Conservation (phyloP, 2,888 invertebrate species). For the Masnerella sp. region DNA sequence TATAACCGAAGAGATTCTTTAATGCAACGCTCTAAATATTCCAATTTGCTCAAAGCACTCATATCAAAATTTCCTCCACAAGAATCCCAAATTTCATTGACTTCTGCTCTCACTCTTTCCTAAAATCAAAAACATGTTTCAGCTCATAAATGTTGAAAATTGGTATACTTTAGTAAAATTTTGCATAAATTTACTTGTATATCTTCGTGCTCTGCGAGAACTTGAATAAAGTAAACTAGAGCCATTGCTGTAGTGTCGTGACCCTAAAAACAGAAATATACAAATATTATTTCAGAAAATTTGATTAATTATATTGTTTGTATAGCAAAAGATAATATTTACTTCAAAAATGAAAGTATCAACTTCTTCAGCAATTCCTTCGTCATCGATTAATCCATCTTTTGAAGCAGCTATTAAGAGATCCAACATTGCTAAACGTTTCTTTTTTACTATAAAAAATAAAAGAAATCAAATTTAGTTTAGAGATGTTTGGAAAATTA, state of each 20-base stretch:
- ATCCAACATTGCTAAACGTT: constrained; percentile 61
- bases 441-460: not conserved
- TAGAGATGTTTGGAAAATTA: too few species aligned
- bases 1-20: constrained; percentile 33
- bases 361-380: constrained; percentile 45
- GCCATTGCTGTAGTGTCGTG: constrained; percentile 28
- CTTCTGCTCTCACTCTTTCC: constrained; percentile 29
- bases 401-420: constrained; percentile 55
- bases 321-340: not conserved
- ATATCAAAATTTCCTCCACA: constrained; percentile 25
- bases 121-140: not conserved
- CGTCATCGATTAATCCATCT: constrained; percentile 49
- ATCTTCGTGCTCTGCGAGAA: constrained; percentile 15
- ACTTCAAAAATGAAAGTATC: constrained; percentile 13
- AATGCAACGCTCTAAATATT: constrained; percentile 35
- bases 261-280: constrained; percentile 5
- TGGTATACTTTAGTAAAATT: not conserved
- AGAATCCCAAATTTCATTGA: constrained; percentile 25
- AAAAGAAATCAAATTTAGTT: too few species aligned
- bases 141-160: not conserved
- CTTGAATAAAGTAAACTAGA: constrained; percentile 1
- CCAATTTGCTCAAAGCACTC: constrained; percentile 15
- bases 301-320: not conserved
- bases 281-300: not conserved
- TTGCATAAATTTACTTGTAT: constrained; percentile 10